Evolutionary conservation across 2,888 invertebrate genomes (phyloP).

Genomic region (Parnassius glacialis): DNA sequence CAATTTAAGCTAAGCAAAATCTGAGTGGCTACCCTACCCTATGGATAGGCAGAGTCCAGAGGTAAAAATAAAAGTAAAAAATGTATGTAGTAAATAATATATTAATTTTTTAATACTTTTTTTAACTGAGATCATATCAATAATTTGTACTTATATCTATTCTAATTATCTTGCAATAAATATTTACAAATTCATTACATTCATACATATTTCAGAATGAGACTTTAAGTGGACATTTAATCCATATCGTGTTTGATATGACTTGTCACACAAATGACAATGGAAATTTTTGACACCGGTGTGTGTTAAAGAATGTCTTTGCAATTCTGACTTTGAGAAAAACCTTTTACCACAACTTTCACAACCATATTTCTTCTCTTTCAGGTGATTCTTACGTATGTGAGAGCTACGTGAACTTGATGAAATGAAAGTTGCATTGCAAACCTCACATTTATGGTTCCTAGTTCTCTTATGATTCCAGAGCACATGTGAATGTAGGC

Average conservation of each 20-base stretch:
- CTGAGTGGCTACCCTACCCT: too few species aligned
- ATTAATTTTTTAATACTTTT: background rate
- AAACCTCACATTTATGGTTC: constrained; percentile 72
- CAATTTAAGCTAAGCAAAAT: too few species aligned
- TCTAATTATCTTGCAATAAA: background rate
- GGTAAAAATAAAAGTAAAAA: too few species aligned
- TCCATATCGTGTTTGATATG: constrained; percentile 73
- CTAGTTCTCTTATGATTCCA: constrained; percentile 75
- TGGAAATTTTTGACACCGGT: constrained; percentile 75
- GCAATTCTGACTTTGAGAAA: constrained; percentile 70
- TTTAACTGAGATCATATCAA: background rate
- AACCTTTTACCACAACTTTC: constrained; percentile 71
- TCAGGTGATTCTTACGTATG: constrained; percentile 70
- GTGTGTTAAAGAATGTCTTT: constrained; percentile 69
- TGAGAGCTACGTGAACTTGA: constrained; percentile 71
- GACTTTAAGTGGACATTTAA: constrained; percentile 74
- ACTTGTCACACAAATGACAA: constrained; percentile 72
- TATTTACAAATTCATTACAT: constrained; percentile 13
- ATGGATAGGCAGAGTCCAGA: too few species aligned
- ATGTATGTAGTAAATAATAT: too few species aligned
- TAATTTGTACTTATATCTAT: constrained; percentile 4
- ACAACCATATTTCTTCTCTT: constrained; percentile 73
- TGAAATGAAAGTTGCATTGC: constrained; percentile 72
- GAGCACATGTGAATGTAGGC: constrained; percentile 67
- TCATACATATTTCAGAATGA: constrained; percentile 43